phyloP scores from a whole-genome alignment of 2,888 invertebrate genomes.

The Leucoptera coffeella region DNA sequence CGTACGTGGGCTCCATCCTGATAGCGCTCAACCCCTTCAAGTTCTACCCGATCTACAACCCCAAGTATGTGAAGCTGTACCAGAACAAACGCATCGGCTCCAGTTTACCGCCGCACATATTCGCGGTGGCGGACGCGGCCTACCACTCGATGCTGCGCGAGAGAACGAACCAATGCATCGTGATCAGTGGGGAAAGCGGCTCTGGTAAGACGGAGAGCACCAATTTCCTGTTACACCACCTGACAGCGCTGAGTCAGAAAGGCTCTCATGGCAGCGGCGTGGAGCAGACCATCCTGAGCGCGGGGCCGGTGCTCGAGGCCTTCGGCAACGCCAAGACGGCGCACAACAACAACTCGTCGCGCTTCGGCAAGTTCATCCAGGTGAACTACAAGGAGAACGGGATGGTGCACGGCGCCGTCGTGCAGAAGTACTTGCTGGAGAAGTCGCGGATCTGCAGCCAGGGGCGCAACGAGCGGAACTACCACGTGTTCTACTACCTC shows the following conservation, averaged over 20 bases:
- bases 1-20: slow-evolving; percentile 91
- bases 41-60: slow-evolving; percentile 96
- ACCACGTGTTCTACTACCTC: slow-evolving; percentile 95
- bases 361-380: slow-evolving; percentile 97
- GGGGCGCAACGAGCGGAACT: slow-evolving; percentile 90
- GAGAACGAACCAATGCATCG: slow-evolving; percentile 84
- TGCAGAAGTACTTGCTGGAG: slow-evolving; percentile 93
- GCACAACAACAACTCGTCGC: slow-evolving; percentile 94
- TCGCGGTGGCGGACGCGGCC: slow-evolving; percentile 91
- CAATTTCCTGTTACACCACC: slow-evolving; percentile 89
- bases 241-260: slow-evolving; percentile 92
- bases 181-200: slow-evolving; percentile 92
- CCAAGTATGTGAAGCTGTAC: slow-evolving; percentile 93
- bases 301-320: slow-evolving; percentile 93
- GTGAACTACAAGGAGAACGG: slow-evolving; percentile 97
- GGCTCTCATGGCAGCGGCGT: slow-evolving; percentile 93
- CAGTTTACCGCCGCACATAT: slow-evolving; percentile 92
- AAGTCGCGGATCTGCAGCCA: slow-evolving; percentile 95
- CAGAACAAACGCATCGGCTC: slow-evolving; percentile 88
- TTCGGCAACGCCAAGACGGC: slow-evolving; percentile 99
- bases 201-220: slow-evolving; percentile 97
- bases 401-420: slow-evolving; percentile 95
- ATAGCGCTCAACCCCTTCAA: slow-evolving; percentile 93
- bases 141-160: slow-evolving; percentile 92
- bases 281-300: slow-evolving; percentile 92